phyloP scores from a whole-genome alignment of 2,888 invertebrate species.

The Actias luna region DNA sequence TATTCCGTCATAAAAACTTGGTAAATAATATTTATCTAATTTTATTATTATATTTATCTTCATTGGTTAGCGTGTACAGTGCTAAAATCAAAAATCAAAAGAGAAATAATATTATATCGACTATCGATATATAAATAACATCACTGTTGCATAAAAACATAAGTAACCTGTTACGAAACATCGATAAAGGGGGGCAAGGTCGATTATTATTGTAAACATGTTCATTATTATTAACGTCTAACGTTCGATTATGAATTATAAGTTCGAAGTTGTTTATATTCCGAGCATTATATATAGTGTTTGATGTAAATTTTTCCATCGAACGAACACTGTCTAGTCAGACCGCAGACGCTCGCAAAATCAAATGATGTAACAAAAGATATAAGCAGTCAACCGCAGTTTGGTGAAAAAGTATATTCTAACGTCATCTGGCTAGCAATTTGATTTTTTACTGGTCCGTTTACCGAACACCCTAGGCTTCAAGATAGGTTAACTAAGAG shows the following conservation, averaged over 20 bases:
- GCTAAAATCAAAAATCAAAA: neutral
- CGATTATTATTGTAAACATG: conserved; percentile 4
- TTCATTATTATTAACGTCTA: conserved; percentile 5
- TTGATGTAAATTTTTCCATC: neutral
- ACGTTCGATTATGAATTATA: conserved; percentile 3
- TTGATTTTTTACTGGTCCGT: no score
- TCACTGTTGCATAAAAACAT: conserved; percentile 7
- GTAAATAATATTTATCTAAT: no score
- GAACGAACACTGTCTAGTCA: neutral
- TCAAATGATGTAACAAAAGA: neutral
- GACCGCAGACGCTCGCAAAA: neutral
- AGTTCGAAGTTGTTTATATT: neutral
- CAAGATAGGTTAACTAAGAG: no score
- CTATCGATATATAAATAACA: neutral
- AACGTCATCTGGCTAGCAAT: no score
- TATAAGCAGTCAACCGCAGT: neutral
- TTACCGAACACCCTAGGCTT: no score
- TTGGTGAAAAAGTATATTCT: no score
- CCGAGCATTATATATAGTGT: neutral
- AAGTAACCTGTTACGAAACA: conserved; percentile 7
- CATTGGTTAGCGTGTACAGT: no score
- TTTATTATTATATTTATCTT: no score
- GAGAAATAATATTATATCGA: neutral
- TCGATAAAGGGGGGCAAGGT: conserved; percentile 11
- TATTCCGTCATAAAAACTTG: no score